Evolutionary conservation across 2,113 vertebrate species (phyloP), one percentile per base, ranked within the genome.

Genomic region (Camelus bactrianus): DNA sequence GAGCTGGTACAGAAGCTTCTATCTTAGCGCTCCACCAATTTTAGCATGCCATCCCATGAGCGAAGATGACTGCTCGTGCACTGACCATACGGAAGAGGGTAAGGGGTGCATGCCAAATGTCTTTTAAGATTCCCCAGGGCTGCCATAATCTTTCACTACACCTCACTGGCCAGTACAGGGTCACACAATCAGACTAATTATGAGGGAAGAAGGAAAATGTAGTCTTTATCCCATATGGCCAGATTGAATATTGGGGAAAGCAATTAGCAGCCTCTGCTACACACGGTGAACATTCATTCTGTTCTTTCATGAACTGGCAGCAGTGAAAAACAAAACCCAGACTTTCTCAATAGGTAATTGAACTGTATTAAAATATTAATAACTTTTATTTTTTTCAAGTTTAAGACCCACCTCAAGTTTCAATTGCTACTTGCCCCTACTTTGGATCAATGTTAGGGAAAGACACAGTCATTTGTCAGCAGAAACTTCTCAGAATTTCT

Each of bases 401-500:
- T 77, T 70, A 91, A 93, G 38, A 77, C 3, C 0, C 7, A 72
- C 35, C 9, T 93, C n/a, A 56, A 65, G 20, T 58, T 48, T 87
- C 69, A 58, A 1, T 64, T 77, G 60, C 30, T 46, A 82, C 60
- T 60, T 87, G 60, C 6, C 19, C 19, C 28, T 62, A 56, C 52
- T 88, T 72, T 83, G 32, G 48, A 50, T 91, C 46, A 93, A 77
- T 20, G 13, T 77, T n/a, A 93, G 24, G 14, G 22, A 95, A 48
- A 77, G 50, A 94, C 48, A 93, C 65, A 52, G 28, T 82, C 86
- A 65, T 58, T 84, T 89, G 89, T 88, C 35, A 48, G 72, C 32
- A 56, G 15, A 1, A 85, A 67, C 24, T 69, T 67, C 52, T 70
- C 46, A 64, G 46, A 86, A 90, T 30, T 81, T 93, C 8, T 80